Evolutionary conservation across 2,797 vertebrate species (phyloP).

Genomic region (Cottoperca gobio): DNA sequence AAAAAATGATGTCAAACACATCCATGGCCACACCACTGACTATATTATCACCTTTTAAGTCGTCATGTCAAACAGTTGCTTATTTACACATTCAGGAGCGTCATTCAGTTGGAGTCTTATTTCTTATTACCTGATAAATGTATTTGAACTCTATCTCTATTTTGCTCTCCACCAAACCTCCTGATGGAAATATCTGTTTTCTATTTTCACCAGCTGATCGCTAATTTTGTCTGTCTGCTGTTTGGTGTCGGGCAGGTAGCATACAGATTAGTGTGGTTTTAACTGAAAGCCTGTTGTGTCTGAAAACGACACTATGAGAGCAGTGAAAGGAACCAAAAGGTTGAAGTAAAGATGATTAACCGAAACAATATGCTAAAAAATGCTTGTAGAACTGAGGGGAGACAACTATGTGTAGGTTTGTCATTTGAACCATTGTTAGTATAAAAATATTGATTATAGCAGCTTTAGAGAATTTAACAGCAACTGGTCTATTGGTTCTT

Average conservation of each 20-base stretch:
- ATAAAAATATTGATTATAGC: background rate
- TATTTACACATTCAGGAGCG: slow-evolving; percentile 15
- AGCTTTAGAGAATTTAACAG: background rate
- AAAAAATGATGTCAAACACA: background rate
- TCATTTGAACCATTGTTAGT: background rate
- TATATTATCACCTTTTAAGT: background rate
- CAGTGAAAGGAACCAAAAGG: background rate
- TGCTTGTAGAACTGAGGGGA: background rate
- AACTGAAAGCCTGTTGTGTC: background rate
- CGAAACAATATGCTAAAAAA: background rate
- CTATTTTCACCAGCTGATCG: background rate
- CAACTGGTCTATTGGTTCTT: background rate
- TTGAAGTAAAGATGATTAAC: background rate
- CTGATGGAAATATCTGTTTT: background rate
- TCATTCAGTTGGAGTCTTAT: background rate
- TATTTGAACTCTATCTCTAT: background rate
- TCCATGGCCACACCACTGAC: background rate
- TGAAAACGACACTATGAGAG: background rate
- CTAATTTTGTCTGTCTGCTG: background rate
- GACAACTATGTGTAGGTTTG: background rate
- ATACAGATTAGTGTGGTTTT: background rate
- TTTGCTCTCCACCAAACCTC: background rate
- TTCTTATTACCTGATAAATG: background rate
- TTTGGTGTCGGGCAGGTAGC: slow-evolving; percentile 6
- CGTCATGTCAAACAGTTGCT: background rate